Base-by-base conservation (phyloP, 2,113 vertebrate genomes). In the Corythornis vintsioides region DNA sequence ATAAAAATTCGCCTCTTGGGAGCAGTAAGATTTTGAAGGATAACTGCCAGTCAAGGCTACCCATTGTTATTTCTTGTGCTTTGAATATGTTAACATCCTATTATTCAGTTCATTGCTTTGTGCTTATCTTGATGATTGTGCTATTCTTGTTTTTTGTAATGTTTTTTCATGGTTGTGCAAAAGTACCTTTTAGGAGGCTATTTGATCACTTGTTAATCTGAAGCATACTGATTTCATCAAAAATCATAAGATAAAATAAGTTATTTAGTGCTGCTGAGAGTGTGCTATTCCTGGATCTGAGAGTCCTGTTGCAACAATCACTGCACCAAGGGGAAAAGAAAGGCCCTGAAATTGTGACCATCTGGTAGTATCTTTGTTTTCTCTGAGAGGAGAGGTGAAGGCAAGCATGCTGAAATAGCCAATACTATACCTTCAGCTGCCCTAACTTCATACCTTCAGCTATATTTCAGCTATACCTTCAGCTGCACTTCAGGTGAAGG, bases 371-470 rank as follows among this genome's bases (percentile, higher is more conserved):
- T 85, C 47, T 75, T 56, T 82, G 47, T 80, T 83, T 74, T 29
- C 60, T 85, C 42, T 69, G 48, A 64, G 42, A 50, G 42, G 48
- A 79, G 59, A 59, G 2, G 8, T 33, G 67, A 89, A 70, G 63
- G n/a, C 52, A 59, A 70, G 56, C 45, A 5, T 16, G n/a, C 19
- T 71, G 29, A 80, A 19, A 69, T 11, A 64, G 28, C 10, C 25
- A 15, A 6, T n/a, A 21, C 29, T 9, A 4, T 96, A 98, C 98
- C 97, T 98, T 97, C 60, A 96, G 89, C 67, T 97, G 98, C 95
- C 98, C 98, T 61, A 97, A 77, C 31, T 97, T 50, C 48, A 50
- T 24, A 24, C 48, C 48, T 50, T 50, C 48, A 50, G 48, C 48
- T 48, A 10, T 22, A 48, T 48, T 48, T 48, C 47, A 48, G 20